Base-by-base conservation (phyloP, 2,888 invertebrate genomes). In the Bibio marci region DNA sequence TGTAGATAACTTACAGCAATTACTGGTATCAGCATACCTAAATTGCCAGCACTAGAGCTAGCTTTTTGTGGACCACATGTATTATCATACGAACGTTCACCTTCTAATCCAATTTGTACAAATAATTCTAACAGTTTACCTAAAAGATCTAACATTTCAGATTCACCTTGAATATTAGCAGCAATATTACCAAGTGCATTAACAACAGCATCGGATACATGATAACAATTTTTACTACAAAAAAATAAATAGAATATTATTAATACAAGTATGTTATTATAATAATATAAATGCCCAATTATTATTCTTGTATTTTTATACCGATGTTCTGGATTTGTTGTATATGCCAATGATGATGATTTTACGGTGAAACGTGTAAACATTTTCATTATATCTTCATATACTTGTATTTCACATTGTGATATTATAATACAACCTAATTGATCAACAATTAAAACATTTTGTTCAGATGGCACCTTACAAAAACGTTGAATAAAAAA, bases 341-440 rank as follows among this genome's bases (percentile, higher is more conserved):
- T 69, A 48, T 81, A 80, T 0, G 76, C 73, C 2, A 81, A 72
- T 45, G 80, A 83, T 44, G 90, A 85, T 7, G 88, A 85, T 53
- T 92, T 90, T 11, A 94, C 82, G 0, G 91, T 91, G 51, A 95
- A 91, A 58, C 87, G 83, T 1, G 83, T 87, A 63, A 97, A 97
- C 86, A 97, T 91, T 52, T 87, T 78, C 94, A 98, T 92, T 45
- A 98, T 90, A 57, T 91, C 91, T 50, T 91, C 91, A 55, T 92
- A 88, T 15, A 80, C 76, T 26, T 75, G 70, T 1, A 79, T 74
- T 50, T 85, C 86, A 47, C 86, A 86, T 52, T 85, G 85, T 1
- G 94, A 90, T 39, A 98, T 87, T 42, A 97, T 85, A 81, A 99
- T 97, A 56, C 92, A 92, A 12, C 97, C 97, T 35, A 99, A 67